Evolutionary conservation across 2,113 vertebrate genomes (phyloP).

Genomic region (Bos indicus): DNA sequence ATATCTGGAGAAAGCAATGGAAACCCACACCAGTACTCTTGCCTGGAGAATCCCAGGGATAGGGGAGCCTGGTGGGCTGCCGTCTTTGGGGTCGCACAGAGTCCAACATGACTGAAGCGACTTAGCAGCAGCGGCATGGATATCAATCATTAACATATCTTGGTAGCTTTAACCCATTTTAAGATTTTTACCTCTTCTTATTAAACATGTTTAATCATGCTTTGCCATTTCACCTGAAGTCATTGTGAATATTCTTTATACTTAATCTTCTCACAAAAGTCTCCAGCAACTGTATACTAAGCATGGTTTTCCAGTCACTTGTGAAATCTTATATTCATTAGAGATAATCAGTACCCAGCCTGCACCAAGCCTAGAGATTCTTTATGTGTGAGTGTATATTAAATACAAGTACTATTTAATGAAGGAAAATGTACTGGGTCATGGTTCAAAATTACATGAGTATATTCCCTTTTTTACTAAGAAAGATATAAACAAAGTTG

Average conservation of each 20-base stretch:
- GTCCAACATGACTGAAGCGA: too few species aligned
- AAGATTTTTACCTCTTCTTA: not conserved
- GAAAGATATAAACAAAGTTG: not conserved
- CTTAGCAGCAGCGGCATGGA: not conserved
- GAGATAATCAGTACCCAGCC: not conserved
- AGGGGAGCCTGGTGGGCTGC: too few species aligned
- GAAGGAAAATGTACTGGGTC: not conserved
- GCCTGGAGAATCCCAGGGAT: too few species aligned
- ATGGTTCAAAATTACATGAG: not conserved
- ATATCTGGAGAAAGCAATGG: not conserved
- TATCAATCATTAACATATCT: not conserved
- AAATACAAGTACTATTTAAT: not conserved
- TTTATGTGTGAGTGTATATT: not conserved
- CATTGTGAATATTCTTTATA: not conserved
- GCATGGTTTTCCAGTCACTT: not conserved
- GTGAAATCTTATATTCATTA: not conserved
- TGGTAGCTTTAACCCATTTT: not conserved
- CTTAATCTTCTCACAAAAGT: not conserved
- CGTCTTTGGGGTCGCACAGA: too few species aligned
- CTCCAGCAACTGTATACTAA: not conserved
- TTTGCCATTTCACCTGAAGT: not conserved
- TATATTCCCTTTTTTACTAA: not conserved
- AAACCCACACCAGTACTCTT: too few species aligned
- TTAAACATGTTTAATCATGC: not conserved
- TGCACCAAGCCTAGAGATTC: not conserved